phyloP scores from a whole-genome alignment of 1,140 invertebrate genomes.

The Battus philenor region DNA sequence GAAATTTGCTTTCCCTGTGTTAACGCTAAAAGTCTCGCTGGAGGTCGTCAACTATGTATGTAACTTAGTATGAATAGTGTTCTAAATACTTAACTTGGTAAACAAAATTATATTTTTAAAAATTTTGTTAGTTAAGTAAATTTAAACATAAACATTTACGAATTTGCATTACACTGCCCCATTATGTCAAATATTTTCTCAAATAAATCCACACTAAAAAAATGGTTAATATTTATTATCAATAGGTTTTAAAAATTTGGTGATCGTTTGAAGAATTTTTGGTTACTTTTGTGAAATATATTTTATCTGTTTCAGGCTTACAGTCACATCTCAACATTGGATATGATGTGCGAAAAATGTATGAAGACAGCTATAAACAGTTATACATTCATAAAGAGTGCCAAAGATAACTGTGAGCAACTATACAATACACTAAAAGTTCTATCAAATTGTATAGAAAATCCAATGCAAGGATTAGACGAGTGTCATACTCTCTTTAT shows the following conservation, averaged over 20 bases:
- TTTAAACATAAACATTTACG: slow-evolving; percentile 1
- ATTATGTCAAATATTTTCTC: background rate
- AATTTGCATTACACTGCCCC: slow-evolving; percentile 3
- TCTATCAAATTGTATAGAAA: slow-evolving; percentile 30
- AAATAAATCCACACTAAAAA: background rate
- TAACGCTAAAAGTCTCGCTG: too few species aligned
- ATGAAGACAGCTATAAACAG: slow-evolving; percentile 30
- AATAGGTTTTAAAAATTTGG: background rate
- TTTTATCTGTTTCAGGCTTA: slow-evolving; percentile 47
- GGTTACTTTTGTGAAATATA: slow-evolving; percentile 18
- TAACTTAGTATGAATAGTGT: too few species aligned
- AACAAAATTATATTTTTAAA: too few species aligned
- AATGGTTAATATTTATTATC: background rate
- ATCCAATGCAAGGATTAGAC: slow-evolving; percentile 18
- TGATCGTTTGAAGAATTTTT: slow-evolving; percentile 5
- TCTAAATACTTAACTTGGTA: too few species aligned
- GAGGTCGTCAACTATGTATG: too few species aligned
- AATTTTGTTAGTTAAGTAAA: background rate
- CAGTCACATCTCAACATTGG: slow-evolving; percentile 29
- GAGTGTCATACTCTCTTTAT: slow-evolving; percentile 39
- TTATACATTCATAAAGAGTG: slow-evolving; percentile 39
- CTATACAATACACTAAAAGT: slow-evolving; percentile 28
- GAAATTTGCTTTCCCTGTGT: too few species aligned
- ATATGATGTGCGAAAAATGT: slow-evolving; percentile 42
- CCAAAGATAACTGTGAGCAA: slow-evolving; percentile 31